Conservation (phyloP, 2,888 invertebrate species). For the Phytoseiulus persimilis region DNA sequence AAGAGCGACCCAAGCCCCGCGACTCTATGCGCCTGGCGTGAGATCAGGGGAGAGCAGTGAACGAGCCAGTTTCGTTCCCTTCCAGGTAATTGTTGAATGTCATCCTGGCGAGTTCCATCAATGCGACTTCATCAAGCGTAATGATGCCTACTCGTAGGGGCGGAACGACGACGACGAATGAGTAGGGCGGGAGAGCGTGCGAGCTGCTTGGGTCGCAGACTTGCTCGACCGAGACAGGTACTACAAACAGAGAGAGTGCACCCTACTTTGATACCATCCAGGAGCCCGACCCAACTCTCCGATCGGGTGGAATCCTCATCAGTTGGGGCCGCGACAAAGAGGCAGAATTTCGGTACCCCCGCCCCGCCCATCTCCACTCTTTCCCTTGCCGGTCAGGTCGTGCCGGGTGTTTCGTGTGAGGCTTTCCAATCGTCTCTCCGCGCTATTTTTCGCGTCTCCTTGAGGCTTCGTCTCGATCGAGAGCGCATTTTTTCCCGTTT, state of each 20-base stretch:
- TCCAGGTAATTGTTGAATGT: constrained; percentile 38
- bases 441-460: too few relatives aligned
- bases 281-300: background rate
- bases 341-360: background rate
- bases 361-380: too few relatives aligned
- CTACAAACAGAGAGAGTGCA: background rate
- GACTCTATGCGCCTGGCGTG: too few relatives aligned
- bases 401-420: too few relatives aligned
- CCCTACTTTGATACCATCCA: background rate
- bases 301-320: background rate
- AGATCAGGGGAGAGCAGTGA: background rate
- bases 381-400: too few relatives aligned
- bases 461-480: too few relatives aligned
- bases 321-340: background rate
- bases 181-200: background rate
- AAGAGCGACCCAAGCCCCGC: too few relatives aligned
- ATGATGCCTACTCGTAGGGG: constrained; percentile 33
- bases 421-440: too few relatives aligned
- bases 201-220: background rate
- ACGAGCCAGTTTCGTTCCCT: background rate
- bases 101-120: constrained; percentile 18
- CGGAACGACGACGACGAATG: background rate
- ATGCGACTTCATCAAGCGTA: constrained; percentile 33
- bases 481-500: too few relatives aligned
- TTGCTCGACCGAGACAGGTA: background rate